Conservation (phyloP, 2,113 vertebrate genomes). For the Semicossyphus pulcher region DNA sequence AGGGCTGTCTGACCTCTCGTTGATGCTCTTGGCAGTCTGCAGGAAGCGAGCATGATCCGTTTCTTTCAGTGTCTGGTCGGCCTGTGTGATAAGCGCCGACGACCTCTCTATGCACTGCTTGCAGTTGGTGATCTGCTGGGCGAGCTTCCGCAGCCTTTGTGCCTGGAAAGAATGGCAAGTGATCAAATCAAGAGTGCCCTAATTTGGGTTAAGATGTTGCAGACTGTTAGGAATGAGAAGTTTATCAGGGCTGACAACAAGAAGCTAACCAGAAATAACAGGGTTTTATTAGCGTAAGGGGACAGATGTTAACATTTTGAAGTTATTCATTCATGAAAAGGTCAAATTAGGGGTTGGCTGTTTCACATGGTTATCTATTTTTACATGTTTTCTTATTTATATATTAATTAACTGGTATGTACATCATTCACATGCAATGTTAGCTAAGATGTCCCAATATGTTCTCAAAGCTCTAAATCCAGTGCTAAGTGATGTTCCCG, state of each 20-base stretch:
- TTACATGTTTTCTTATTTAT: conserved; percentile 8
- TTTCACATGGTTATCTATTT: conserved; percentile 18
- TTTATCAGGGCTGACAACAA: conserved; percentile 15
- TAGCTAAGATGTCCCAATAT: no score
- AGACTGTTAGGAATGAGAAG: conserved; percentile 5
- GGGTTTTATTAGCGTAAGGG: no score
- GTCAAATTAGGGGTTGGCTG: conserved; percentile 19
- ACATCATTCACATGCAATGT: no score
- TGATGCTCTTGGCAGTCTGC: conserved; percentile 95
- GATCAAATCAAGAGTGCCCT: not conserved
- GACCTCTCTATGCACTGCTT: conserved; percentile 98
- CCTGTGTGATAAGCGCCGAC: conserved; percentile 93
- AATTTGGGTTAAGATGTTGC: no score
- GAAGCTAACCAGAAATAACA: conserved; percentile 28
- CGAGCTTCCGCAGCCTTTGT: conserved; percentile 93
- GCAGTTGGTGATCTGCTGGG: conserved; percentile 97
- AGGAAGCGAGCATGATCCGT: conserved; percentile 96
- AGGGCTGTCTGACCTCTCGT: conserved; percentile 88
- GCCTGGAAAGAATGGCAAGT: conserved; percentile 80
- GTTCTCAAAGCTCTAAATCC: not conserved
- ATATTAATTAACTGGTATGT: conserved; percentile 13
- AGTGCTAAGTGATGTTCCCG: no score
- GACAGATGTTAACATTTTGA: conserved; percentile 16
- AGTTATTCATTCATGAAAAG: conserved; percentile 15
- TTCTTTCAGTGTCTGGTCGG: conserved; percentile 96